Evolutionary conservation across 2,113 vertebrate genomes (phyloP).

Genomic region (Benitochromis conjunctus): DNA sequence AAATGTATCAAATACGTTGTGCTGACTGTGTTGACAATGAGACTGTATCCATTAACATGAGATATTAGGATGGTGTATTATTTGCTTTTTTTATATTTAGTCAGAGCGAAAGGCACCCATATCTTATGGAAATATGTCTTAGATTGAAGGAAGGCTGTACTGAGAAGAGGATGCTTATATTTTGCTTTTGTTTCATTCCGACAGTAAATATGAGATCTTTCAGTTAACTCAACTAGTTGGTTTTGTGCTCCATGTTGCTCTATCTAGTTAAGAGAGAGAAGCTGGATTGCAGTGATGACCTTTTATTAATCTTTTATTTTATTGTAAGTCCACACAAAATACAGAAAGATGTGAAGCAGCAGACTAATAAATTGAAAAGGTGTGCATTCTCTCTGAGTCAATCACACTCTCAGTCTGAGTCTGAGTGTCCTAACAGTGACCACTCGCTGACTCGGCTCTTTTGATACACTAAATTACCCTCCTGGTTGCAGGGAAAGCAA

Average conservation of each 20-base stretch:
- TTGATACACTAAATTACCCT: conserved; percentile 21
- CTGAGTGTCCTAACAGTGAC: background rate
- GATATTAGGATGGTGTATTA: background rate
- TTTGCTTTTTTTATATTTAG: background rate
- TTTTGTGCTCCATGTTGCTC: background rate
- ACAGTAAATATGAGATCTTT: background rate
- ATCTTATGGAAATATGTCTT: background rate
- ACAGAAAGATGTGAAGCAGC: background rate
- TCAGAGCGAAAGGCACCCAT: background rate
- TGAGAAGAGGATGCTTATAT: rapidly evolving
- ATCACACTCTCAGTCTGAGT: background rate
- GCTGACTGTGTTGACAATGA: background rate
- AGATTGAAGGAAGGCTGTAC: background rate
- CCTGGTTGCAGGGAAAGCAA: conserved; percentile 18
- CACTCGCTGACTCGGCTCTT: conserved; percentile 5
- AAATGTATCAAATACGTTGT: background rate
- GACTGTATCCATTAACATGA: background rate
- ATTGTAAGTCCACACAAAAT: background rate
- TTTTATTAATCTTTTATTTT: background rate
- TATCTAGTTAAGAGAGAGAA: background rate
- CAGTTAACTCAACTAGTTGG: background rate
- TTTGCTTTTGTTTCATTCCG: background rate
- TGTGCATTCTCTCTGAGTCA: background rate
- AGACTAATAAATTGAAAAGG: background rate
- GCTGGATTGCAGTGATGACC: background rate